Percentiles rank a stretch among this genome's conserved stretches.
phyloP scores from a whole-genome alignment of 1,140 invertebrate species.

The Pogonomyrmex californicus region DNA sequence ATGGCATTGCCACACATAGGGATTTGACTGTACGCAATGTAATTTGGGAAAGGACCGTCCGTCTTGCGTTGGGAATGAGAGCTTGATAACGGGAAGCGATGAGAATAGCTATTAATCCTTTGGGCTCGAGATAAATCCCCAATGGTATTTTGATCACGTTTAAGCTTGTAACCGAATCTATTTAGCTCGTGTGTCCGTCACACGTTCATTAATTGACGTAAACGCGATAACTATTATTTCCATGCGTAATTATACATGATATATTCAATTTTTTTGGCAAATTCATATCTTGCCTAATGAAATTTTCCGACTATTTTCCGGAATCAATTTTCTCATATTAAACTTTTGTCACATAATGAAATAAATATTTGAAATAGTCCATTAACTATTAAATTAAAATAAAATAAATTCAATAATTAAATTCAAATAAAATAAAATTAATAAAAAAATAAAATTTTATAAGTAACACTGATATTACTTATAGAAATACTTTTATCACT shows the following conservation, averaged over 20 bases:
- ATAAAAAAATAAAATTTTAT: background rate
- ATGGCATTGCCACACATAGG: constrained; percentile 9
- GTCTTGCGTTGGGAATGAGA: constrained; percentile 32
- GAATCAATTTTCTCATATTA: constrained; percentile 5
- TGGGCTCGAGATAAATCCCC: constrained; percentile 1
- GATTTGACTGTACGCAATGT: constrained; percentile 31
- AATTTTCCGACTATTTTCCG: background rate
- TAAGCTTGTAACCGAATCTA: background rate
- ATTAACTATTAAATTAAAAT: background rate
- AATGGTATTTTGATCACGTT: background rate
- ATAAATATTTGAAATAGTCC: background rate
- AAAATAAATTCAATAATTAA: too few species aligned
- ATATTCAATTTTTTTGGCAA: constrained; percentile 5
- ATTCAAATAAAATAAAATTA: background rate
- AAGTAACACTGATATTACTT: background rate
- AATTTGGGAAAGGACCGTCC: constrained; percentile 18
- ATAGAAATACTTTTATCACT: background rate
- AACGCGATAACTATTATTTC: constrained; percentile 21
- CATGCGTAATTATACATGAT: constrained; percentile 5
- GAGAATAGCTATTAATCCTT: constrained; percentile 33
- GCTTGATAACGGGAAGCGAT: background rate
- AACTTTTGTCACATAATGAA: background rate
- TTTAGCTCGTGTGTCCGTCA: constrained; percentile 12
- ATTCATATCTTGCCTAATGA: background rate
- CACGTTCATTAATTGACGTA: constrained; percentile 32